These are phyloP conservation scores for Muricea muricata DNA, from an alignment of 92 coral and sea anemone genomes.

Conservation along the genomic window DNA sequence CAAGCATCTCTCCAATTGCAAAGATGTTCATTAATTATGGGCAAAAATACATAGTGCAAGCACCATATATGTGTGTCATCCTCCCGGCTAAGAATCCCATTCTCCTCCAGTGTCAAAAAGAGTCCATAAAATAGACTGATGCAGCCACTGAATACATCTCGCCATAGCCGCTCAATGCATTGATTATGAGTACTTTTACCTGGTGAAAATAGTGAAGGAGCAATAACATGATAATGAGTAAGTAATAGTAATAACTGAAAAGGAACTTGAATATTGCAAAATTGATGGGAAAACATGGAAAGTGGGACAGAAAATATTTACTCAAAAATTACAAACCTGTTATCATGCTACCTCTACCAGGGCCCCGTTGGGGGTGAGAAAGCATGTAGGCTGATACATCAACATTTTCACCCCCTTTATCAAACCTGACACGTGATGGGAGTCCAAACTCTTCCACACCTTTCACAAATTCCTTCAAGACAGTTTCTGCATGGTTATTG, in stretches of 20 bases:
- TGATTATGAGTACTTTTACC: slow-evolving; percentile 67
- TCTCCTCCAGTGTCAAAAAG: slow-evolving; percentile 49
- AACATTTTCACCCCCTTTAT: slow-evolving; percentile 63
- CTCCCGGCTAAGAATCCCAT: slow-evolving; percentile 53
- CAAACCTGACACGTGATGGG: slow-evolving; percentile 63
- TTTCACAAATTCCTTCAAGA: slow-evolving; percentile 25
- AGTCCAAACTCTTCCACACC: slow-evolving; percentile 56
- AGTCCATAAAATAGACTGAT: slow-evolving; percentile 47
- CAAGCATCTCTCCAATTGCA: slow-evolving; percentile 70
- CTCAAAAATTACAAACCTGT: slow-evolving; percentile 28
- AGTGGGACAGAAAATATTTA: not conserved
- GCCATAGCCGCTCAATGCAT: slow-evolving; percentile 57
- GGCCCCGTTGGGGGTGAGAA: slow-evolving; percentile 45
- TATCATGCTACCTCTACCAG: slow-evolving; percentile 37
- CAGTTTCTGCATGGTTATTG: slow-evolving; percentile 52
- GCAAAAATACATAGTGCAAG: slow-evolving; percentile 64
- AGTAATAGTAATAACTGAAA: too few species aligned
- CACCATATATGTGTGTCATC: slow-evolving; percentile 72
- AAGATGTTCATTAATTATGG: slow-evolving; percentile 58
- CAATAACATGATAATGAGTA: not conserved
- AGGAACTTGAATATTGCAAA: not conserved
- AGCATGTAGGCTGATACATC: slow-evolving; percentile 65
- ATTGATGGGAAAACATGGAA: not conserved
- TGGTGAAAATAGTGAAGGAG: slow-evolving; percentile 11
- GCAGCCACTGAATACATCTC: slow-evolving; percentile 62